These are phyloP conservation scores for Artibeus lituratus DNA, from an alignment of 2,797 vertebrate genomes.

Conservation along the genomic window DNA sequence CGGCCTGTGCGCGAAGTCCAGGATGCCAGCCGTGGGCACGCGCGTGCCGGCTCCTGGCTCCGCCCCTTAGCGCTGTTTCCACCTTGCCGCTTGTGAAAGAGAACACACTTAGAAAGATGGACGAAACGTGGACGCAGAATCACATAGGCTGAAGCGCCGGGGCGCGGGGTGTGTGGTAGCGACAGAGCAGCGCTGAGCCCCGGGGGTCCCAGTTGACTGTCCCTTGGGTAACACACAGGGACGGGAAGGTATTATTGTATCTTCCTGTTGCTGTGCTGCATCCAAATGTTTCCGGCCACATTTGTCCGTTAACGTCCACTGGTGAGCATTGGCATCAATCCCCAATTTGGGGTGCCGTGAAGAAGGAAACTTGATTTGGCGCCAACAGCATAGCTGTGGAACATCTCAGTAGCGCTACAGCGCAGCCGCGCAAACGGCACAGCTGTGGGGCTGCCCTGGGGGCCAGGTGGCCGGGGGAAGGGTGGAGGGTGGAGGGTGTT, in stretches of 20 bases:
- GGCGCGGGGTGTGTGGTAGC: neutral
- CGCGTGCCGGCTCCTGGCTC: neutral
- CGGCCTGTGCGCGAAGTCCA: accelerated
- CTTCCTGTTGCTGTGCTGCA: neutral
- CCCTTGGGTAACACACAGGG: accelerated
- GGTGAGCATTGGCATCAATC: neutral
- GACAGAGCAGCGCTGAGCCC: neutral
- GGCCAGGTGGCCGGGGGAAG: neutral
- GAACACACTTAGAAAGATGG: accelerated
- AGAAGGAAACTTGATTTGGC: neutral
- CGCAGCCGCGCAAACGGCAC: neutral
- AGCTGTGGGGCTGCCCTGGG: neutral
- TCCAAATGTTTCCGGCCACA: accelerated
- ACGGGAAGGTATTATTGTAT: accelerated
- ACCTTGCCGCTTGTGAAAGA: neutral
- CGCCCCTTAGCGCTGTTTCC: neutral
- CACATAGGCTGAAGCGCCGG: neutral
- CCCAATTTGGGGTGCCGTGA: neutral
- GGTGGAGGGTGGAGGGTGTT: too few species aligned
- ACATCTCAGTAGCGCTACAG: neutral
- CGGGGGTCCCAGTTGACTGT: accelerated
- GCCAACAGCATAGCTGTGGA: neutral
- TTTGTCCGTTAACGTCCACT: neutral
- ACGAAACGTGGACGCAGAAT: accelerated
- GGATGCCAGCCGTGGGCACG: too few species aligned